A percentile compares a stretch with the other conserved stretches of the same genome.
These are phyloP conservation scores for Adelognathus sp. DNA, from an alignment of 2,888 invertebrate species.

Conservation along the genomic window DNA sequence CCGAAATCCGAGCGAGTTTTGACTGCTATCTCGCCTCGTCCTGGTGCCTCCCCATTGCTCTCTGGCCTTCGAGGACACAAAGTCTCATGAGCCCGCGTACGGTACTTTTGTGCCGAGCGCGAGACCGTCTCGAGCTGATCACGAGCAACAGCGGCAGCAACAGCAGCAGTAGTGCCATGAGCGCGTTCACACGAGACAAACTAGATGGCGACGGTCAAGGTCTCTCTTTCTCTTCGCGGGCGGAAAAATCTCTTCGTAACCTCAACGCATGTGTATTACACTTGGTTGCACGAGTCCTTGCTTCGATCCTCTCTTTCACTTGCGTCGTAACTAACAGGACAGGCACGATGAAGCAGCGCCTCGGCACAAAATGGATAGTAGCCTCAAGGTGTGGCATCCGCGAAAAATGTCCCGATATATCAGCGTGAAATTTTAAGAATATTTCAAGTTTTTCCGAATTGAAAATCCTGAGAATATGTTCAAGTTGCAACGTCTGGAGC, in stretches of 20 bases:
- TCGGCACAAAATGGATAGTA: too few species aligned
- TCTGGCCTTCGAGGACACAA: conserved; percentile 58
- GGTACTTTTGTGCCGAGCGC: conserved; percentile 51
- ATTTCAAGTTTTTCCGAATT: too few species aligned
- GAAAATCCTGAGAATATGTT: too few species aligned
- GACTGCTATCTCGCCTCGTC: background rate
- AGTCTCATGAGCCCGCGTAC: conserved; percentile 42
- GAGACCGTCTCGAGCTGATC: conserved; percentile 49
- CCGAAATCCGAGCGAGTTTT: conserved; percentile 18
- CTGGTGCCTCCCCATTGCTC: background rate
- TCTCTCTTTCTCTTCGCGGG: background rate
- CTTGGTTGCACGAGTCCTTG: conserved; percentile 13
- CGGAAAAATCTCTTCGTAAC: background rate
- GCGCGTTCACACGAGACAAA: conserved; percentile 44
- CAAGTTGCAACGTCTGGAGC: too few species aligned
- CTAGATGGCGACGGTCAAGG: conserved; percentile 49
- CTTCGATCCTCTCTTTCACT: background rate
- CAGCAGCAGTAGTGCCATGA: background rate
- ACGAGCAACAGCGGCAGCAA: conserved; percentile 5
- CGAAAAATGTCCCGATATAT: too few species aligned
- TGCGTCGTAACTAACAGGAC: background rate
- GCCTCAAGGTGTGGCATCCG: too few species aligned
- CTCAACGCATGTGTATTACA: conserved; percentile 37
- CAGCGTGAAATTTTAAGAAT: too few species aligned
- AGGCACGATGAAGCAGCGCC: too few species aligned